Evolutionary conservation across 2,797 vertebrate species (phyloP), one percentile per base, ranked within the genome.

Genomic region (Liparis tanakae): DNA sequence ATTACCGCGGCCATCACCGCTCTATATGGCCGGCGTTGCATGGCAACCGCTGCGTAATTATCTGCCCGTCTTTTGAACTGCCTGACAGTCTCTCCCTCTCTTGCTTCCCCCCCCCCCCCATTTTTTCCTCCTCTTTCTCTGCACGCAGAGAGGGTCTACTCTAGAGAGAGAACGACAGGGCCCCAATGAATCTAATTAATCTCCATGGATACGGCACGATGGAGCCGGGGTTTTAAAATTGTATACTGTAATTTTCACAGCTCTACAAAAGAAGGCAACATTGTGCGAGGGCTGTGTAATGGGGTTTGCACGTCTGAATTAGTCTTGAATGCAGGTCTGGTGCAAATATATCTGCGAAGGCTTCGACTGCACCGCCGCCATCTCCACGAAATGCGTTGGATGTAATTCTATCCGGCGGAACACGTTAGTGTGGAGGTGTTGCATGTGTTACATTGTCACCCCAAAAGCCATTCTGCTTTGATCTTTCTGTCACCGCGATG

Each of bases 1-100:
- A 90, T 90, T 89, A 91, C 84, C 22, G 36, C n/a, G 55, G 76
- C 89, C 69, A 82, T 85, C 85, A 79, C 82, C 78, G 66, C 87
- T 89, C 83, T 85, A 88, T 84, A 85, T 75, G 71, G 77, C 74
- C 2, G 74, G 69, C 1, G 83, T 91, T 71, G 87, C 90, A 78
- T 89, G 83, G 91, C 88, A 91, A 91, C 91, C 73, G 9, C 55
- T 36, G n/a, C 30, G 13, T 84, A 78, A 33, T 72, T 70, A 18
- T 81, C 66, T 74, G 63, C 61, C 79, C 64, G 84, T 79, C 72
- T 85, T 78, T 61, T 79, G 13, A 79, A 73, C 79, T 63, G 74
- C 64, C 56, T 46, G 59, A 44, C 67, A 67, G 53, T 84, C 68
- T 70, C 71, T 68, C 60, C 43, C 57, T 66, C 53, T 64, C 41